phyloP scores from a whole-genome alignment of 2,888 invertebrate species.

The Arenicola marina region DNA sequence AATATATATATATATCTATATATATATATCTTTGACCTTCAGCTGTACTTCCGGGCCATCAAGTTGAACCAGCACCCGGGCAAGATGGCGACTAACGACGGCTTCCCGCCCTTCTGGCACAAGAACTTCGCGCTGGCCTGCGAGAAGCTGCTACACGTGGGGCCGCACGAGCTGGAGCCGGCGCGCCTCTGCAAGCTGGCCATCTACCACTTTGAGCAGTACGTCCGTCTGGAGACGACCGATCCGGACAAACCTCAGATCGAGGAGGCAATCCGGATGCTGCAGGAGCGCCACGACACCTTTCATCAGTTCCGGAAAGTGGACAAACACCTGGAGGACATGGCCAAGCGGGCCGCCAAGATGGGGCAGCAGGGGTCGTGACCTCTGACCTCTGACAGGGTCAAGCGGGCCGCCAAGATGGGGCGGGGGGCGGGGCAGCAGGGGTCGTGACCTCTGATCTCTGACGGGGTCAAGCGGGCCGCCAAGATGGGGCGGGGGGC shows the following conservation, averaged over 20 bases:
- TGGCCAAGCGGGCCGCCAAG: slow-evolving; percentile 2
- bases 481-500: too few relatives aligned
- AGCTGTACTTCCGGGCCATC: slow-evolving; percentile 49
- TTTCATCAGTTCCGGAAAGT: slow-evolving; percentile 22
- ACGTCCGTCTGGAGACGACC: slow-evolving; percentile 19
- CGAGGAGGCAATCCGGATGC: slow-evolving; percentile 26
- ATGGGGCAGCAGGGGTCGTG: too few relatives aligned
- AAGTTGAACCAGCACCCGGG: slow-evolving; percentile 27
- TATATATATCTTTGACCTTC: too few relatives aligned
- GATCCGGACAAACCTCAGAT: slow-evolving; percentile 28
- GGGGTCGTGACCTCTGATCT: too few relatives aligned
- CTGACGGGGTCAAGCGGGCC: too few relatives aligned
- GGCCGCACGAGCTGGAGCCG: slow-evolving; percentile 23
- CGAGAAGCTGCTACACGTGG: slow-evolving; percentile 30
- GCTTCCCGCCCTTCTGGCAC: slow-evolving; percentile 52
- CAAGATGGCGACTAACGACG: slow-evolving; percentile 16
- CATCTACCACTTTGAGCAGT: slow-evolving; percentile 34
- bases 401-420: too few relatives aligned
- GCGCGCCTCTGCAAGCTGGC: slow-evolving; percentile 28
- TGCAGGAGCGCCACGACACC: slow-evolving; percentile 22
- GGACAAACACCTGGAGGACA: neutral
- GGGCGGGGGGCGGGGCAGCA: too few relatives aligned
- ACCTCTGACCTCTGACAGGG: too few relatives aligned
- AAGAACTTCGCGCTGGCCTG: slow-evolving; percentile 53
- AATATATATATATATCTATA: too few relatives aligned